Base-by-base conservation (phyloP, 1,140 invertebrate species). In the Ruditapes philippinarum region DNA sequence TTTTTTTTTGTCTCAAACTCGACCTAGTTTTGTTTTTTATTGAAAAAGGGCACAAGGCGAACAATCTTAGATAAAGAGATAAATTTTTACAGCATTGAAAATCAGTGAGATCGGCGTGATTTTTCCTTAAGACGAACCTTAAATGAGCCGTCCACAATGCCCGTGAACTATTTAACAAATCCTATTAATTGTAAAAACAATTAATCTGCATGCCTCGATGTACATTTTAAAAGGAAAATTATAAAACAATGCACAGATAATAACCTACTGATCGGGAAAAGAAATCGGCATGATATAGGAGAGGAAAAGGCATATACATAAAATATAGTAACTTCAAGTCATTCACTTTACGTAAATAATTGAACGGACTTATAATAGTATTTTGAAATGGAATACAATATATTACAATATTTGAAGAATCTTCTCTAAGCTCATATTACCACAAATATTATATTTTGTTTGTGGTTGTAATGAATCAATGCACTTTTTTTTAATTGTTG, bases 181-280 rank as follows among this genome's bases (percentile, higher is more conserved):
- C 36, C 7, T 68, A 42, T 83, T 83, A 83, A 83, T 83, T 83
- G 80, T 76, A n/a, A 51, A 60, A 86, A 86, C 83, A 86, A 86
- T 86, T 60, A 84, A 70, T 70, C 65, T 73, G 1, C 25, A 62
- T 57, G 79, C 79, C 65, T 81, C 54, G 65, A 7, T 57, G 31
- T 81, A 62, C 57, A 42, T 62, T 62, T 36, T 40, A 17, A 81
- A 81, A 81, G 51, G 31, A 60, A 31, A 78, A 54, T 57, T 57
- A 7, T 70, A 38, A 70, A 40, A 70, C 65, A 70, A 70, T 70
- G 33, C 31, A 36, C 19, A 14, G 65, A 70, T 33, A 70, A 70
- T 70, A 38, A 36, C 65, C 33, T 38, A 7, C 60, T 65, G 60
- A 65, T 65, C 60, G 7, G 25, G 60, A 33, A 33, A 28, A 28